Percentiles rank a stretch among this genome's conserved stretches.
Evolutionary conservation across 1,140 invertebrate genomes (phyloP).

Genomic region (Calycopis cecrops): DNA sequence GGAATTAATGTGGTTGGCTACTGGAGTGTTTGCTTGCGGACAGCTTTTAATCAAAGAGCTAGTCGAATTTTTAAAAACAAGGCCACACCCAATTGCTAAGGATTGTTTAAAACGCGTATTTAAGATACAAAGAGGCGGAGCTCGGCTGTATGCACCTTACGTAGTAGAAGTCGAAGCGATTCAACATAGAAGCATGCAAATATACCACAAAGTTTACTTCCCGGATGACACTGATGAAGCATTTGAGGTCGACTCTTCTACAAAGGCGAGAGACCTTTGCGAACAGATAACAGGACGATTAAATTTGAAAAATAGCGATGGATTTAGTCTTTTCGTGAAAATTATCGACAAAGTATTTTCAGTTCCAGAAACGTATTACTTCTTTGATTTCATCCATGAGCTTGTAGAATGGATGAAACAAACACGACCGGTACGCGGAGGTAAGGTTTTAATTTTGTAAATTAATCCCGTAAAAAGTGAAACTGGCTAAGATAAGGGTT

Average conservation of each 20-base stretch:
- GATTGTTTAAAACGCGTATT: slow-evolving; percentile 90
- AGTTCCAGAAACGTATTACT: slow-evolving; percentile 93
- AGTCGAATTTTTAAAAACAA: slow-evolving; percentile 85
- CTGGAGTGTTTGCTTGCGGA: slow-evolving; percentile 88
- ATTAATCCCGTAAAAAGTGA: not conserved
- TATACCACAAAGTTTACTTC: slow-evolving; percentile 95
- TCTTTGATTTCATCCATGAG: slow-evolving; percentile 96
- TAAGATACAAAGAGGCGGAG: slow-evolving; percentile 85
- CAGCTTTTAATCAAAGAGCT: slow-evolving; percentile 77
- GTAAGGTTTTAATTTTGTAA: slow-evolving; percentile 66
- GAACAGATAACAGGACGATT: slow-evolving; percentile 86
- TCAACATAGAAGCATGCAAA: slow-evolving; percentile 94
- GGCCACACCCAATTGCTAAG: slow-evolving; percentile 84
- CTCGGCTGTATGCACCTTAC: slow-evolving; percentile 92
- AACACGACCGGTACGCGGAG: slow-evolving; percentile 83
- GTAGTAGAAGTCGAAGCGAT: slow-evolving; percentile 96
- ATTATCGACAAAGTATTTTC: slow-evolving; percentile 95
- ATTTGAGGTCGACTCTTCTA: slow-evolving; percentile 86
- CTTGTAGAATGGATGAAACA: slow-evolving; percentile 90
- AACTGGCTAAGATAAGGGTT: not conserved
- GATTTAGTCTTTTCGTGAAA: slow-evolving; percentile 95
- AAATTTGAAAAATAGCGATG: slow-evolving; percentile 84
- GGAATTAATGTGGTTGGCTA: slow-evolving; percentile 94
- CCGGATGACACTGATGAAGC: slow-evolving; percentile 94
- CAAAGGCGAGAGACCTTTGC: slow-evolving; percentile 91